Base-by-base conservation (phyloP, 1,140 invertebrate genomes). In the Bombus affinis region DNA sequence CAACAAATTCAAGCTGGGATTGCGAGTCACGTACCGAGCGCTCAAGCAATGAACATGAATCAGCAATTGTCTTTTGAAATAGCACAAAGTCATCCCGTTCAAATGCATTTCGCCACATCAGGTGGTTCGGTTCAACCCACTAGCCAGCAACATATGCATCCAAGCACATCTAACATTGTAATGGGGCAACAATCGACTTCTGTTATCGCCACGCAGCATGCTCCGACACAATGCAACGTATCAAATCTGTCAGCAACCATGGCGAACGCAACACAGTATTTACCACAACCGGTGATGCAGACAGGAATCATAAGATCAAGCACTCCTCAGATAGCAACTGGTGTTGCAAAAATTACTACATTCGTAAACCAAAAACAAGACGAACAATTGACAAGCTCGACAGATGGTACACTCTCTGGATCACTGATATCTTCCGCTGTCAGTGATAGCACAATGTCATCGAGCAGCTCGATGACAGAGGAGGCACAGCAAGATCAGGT, bases 401-500 rank as follows among this genome's bases (percentile, higher is more conserved):
- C 88, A 42, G 93, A 94, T 62, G 91, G 92, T 77, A 92, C 90
- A 9, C 86, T 94, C 73, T 92, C 93, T 78, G 89, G 93, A n/a
- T 94, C 93, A 44, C 86, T 94, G 85, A 93, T 94, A 59, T 94
- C 94, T 9, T 94, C 94, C 42, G 93, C 92, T 86, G 92, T 93
- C 89, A 94, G 92, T 80, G 94, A 94, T 90, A 92, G 93, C 87
- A 93, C 92, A 59, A 92, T 93, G 87, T 94, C 93, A 42, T 93
- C 94, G 78, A 94, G 91, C 89, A 93, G 94, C 86, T 94, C 93
- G 79, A 92, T 94, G 84, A 88, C 92, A 82, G 94, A 95, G 88
- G 94, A 95, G 75, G 91, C 88, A 81, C 94, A 95, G 78, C 94
- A 92, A 91, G 94, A 94, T 80, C 94, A 95, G 94, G 94, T 95